Evolutionary conservation across 2,797 vertebrate species (phyloP), one percentile per base, ranked within the genome.

Genomic region (Gadopsis marmoratus): DNA sequence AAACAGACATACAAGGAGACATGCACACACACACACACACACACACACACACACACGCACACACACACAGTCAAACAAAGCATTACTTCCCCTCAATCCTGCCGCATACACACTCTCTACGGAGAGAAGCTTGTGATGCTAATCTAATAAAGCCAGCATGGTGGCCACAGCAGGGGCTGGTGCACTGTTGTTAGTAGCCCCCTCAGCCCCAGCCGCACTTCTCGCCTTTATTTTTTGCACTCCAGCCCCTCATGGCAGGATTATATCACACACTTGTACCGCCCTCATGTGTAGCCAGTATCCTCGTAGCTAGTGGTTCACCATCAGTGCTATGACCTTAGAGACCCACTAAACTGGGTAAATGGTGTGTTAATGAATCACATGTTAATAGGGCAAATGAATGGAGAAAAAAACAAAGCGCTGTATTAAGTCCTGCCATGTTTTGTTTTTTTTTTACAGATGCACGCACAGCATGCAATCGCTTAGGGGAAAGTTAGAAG

Each of bases 141-240:
- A 88, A 93, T 92, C 93, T 92, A 94, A 94, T 94, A 92, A 92
- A 93, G 88, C 81, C 89, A 85, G 90, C 88, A 85, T 90, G 85
- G 86, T 81, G 84, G 90, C 83, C 83, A 81, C 88, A 89, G 88
- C 89, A 88, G 89, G 81, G 79, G 82, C 81, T 73, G 86, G 60
- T 75, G 82, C 82, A 51, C 79, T 87, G 88, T 85, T 77, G 86
- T 92, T 92, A 80, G 88, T 76, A 76, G 81, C 61, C 82, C 75
- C 84, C 82, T 79, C 77, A 88, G 84, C 88, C 85, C 76, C 79
- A 65, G 65, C 79, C 56, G 41, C 75, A 79, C 72, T 76, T 85
- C 81, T 81, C 37, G 35, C 33, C 69, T 86, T 81, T 50, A 54
- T 88, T 82, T 88, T 79, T 85, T 75, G 29, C 78, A 90, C 74